Conservation (phyloP, 2,113 vertebrate species). For the Passer domesticus region DNA sequence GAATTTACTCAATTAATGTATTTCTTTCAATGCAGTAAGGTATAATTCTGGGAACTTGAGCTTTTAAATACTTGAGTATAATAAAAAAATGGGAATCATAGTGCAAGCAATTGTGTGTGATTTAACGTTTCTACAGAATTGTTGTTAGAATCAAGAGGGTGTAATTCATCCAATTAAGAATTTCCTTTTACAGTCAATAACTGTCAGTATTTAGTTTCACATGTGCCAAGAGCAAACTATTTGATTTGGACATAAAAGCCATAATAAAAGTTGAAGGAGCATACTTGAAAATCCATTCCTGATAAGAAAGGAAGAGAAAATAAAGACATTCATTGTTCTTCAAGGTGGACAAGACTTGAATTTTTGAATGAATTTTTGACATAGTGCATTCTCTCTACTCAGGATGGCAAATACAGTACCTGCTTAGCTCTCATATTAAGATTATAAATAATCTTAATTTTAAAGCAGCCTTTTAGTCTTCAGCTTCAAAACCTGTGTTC, state of each 20-base stretch:
- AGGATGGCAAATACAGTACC: neutral
- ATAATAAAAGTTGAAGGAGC: neutral
- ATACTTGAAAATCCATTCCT: neutral
- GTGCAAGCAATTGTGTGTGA: neutral
- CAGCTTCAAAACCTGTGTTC: neutral
- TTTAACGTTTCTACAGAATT: neutral
- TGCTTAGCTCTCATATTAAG: neutral
- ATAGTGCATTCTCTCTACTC: accelerated
- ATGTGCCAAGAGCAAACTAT: neutral
- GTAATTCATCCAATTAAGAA: neutral
- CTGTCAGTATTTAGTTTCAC: neutral
- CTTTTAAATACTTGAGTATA: too few species aligned
- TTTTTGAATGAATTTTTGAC: neutral
- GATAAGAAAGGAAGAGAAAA: neutral
- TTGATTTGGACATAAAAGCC: neutral
- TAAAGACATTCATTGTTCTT: neutral
- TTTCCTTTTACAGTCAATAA: neutral
- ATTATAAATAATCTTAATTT: neutral
- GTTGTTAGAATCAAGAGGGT: neutral
- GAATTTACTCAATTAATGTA: accelerated
- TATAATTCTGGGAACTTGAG: neutral
- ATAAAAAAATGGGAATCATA: neutral
- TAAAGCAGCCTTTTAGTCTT: neutral
- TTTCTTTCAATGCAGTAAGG: neutral
- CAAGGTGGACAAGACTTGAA: neutral